A percentile compares a stretch with the other conserved stretches of the same genome.
Conservation (phyloP, 2,797 vertebrate species). For the Caiman crocodilus region DNA sequence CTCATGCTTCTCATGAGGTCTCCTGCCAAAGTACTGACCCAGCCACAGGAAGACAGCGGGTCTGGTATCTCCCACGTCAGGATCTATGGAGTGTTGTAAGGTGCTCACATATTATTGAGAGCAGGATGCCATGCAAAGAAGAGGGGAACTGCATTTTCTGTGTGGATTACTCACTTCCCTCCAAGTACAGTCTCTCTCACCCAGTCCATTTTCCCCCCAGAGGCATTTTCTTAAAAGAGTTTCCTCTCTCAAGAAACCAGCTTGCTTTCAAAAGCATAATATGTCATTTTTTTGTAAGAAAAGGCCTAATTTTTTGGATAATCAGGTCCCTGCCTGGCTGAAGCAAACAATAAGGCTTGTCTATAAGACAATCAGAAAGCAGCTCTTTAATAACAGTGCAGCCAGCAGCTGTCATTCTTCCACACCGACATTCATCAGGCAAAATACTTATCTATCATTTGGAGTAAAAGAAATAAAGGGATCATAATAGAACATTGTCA, state of each 20-base stretch:
- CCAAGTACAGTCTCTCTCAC: neutral
- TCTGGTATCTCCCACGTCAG: neutral
- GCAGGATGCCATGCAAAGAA: neutral
- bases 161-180: neutral
- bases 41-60: neutral
- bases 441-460: conserved; percentile 6
- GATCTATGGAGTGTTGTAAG: neutral
- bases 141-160: neutral
- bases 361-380: neutral
- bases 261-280: neutral
- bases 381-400: neutral
- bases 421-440: neutral
- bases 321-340: neutral
- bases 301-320: neutral
- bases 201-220: neutral
- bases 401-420: conserved; percentile 2
- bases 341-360: neutral
- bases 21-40: neutral
- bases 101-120: neutral
- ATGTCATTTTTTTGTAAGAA: neutral
- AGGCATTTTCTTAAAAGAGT: neutral
- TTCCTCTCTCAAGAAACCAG: neutral
- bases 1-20: neutral
- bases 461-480: neutral
- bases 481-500: neutral